Base-by-base conservation (phyloP, 2,888 invertebrate species). In the Eupithecia exiguata region DNA sequence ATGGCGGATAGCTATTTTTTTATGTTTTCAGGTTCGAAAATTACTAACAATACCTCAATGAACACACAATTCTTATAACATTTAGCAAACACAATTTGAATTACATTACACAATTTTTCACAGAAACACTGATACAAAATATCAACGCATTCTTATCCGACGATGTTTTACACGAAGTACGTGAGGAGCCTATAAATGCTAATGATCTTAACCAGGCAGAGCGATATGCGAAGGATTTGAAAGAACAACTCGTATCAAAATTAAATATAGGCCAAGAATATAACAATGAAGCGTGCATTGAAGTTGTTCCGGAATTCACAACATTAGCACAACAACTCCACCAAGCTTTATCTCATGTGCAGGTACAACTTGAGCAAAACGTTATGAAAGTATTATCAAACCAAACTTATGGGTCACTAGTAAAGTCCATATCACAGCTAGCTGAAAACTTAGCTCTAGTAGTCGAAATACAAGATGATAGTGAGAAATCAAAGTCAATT, bases 71-170 rank as follows among this genome's bases (percentile, higher is more conserved):
- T 25, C 12, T 58, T 58, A 25, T 53, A 53, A 53, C 21, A 49
- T 1, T 1, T 6, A 49, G 7, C n/a, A 9, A 5, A 9, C 61
- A 7, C 16, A 1, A 69, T 25, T n/a, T 71, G 35, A 49, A 70
- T 36, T 69, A 75, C 70, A 76, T 77, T 43, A 74, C 69, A 49
- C 71, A 74, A 69, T 72, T 77, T 72, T 80, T 82, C 81, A 72
- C 82, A 84, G 84, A 83, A 76, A 79, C 77, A 75, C 78, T 84
- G 36, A 46, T 77, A 76, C 80, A 81, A 67, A 79, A 76, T 63
- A 78, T 81, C 76, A 69, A 82, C 43, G 70, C 30, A 16, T 81
- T 79, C 71, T 76, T 80, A 74, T 78, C 80, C 21, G 72, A 76
- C 46, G 71, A 69, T 43, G n/a, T 69, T 66, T 67, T 70, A 65